Percentiles rank a stretch among this genome's conserved stretches.
phyloP scores from a whole-genome alignment of 2,888 invertebrate species.

The Cactoblastis cactorum region DNA sequence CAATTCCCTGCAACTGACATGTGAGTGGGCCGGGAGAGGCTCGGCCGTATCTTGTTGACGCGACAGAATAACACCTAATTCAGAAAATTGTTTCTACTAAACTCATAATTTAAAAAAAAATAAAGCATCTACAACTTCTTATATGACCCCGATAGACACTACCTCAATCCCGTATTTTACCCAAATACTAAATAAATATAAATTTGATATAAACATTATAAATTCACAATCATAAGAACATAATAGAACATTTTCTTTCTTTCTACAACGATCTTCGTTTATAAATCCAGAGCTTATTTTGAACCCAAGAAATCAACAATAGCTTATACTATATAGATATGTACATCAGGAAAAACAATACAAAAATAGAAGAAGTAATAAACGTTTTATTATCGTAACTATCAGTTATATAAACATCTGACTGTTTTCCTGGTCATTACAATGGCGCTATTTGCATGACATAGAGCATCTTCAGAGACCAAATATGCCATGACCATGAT shows the following conservation, averaged over 20 bases:
- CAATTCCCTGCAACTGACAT: neutral
- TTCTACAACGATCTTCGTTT: no score
- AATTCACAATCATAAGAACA: no score
- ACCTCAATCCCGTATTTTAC: no score
- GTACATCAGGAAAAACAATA: neutral
- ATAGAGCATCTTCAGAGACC: slow-evolving; percentile 2
- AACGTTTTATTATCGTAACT: neutral
- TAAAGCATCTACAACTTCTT: no score
- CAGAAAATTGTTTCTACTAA: no score
- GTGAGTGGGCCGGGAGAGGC: neutral
- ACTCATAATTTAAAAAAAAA: neutral
- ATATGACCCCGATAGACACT: no score
- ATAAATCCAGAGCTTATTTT: no score
- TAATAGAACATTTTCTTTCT: no score
- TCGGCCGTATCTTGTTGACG: neutral
- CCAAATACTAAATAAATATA: no score
- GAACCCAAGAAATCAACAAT: no score
- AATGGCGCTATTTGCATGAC: slow-evolving; percentile 12
- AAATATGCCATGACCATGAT: slow-evolving; percentile 13
- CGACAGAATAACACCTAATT: neutral
- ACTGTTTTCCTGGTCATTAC: slow-evolving; percentile 6
- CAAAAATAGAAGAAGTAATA: neutral
- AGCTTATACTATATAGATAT: no score
- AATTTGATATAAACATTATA: no score
- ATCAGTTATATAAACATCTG: neutral